Base-by-base conservation (phyloP, 2,113 vertebrate genomes). In the Sakesphorus luctuosus region DNA sequence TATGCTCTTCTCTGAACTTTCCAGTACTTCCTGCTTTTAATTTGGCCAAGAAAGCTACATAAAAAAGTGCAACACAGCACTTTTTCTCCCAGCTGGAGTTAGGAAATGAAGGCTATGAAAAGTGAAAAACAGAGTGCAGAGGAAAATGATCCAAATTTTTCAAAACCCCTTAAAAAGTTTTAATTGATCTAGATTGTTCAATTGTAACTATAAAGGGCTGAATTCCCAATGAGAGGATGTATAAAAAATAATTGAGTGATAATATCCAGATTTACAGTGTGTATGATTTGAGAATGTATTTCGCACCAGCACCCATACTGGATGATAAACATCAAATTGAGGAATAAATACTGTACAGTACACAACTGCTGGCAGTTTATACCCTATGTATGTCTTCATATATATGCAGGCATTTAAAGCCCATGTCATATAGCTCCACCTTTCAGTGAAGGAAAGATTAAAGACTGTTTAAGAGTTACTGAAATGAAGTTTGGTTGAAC, bases 1-100 rank as follows among this genome's bases (percentile, higher is more conserved):
- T 71, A 80, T 47, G 13, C 44, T 84, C 13, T 75, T 80, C 58
- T 72, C 56, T 96, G 75, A 96, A 90, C 85, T 90, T 92, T 94
- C 72, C 88, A 63, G 35, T 96, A 88, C 93, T 86, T 94, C 91
- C 87, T 90, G 67, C 50, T 92, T 93, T 94, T 92, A 91, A 77
- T 86, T 80, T 92, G 55, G 43, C 38, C 21, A 86, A 92, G 95
- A 90, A 56, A 55, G 81, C 72, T 91, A 47, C 59, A 59, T 13
- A 86, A n/a, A 72, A 92, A 94, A 87, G 67, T 90, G 75, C 83
- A 91, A 78, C 72, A 65, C 68, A 94, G 95, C 92, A 93, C 61
- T 92, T 96, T 77, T 77, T 10, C 44, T 92, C 94, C 65, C 76
- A 96, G 76, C 63, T 96, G 73, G 90, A 95, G 47, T 90, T 85